These are phyloP conservation scores for Samia ricini DNA, from an alignment of 1,140 invertebrate genomes.

Conservation along the genomic window DNA sequence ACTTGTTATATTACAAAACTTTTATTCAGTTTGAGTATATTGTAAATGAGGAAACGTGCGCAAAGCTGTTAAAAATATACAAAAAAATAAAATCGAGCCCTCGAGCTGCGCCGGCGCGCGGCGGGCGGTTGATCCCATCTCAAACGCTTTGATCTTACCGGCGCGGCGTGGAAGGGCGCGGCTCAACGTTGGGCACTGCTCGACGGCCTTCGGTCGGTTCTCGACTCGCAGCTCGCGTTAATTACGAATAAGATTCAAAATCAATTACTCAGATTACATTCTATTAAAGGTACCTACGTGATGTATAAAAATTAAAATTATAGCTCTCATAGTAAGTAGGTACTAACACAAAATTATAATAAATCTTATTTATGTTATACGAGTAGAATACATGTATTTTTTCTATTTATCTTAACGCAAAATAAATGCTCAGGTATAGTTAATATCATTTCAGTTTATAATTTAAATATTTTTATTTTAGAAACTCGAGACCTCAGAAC, in stretches of 20 bases:
- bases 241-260: slow-evolving; percentile 11
- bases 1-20: not conserved
- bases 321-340: not conserved
- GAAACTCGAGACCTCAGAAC: too few species aligned
- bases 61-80: slow-evolving; percentile 31
- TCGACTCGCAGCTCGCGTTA: slow-evolving; percentile 10
- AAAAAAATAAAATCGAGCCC: slow-evolving; percentile 33
- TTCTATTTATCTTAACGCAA: too few species aligned
- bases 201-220: slow-evolving; percentile 4
- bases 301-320: not conserved
- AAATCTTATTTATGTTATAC: too few species aligned
- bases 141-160: slow-evolving; percentile 55
- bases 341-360: not conserved
- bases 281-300: not conserved
- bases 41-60: slow-evolving; percentile 31
- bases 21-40: not conserved
- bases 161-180: slow-evolving; percentile 32
- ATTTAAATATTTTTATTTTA: too few species aligned
- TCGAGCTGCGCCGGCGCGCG: slow-evolving; percentile 37
- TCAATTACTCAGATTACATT: slow-evolving; percentile 10
- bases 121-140: slow-evolving; percentile 55
- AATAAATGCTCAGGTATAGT: too few species aligned
- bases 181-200: slow-evolving; percentile 1
- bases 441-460: too few species aligned
- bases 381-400: too few species aligned